phyloP scores from a whole-genome alignment of 30 jellyfish, hydroid and myxozoan species.

The Aurelia coerulea region DNA sequence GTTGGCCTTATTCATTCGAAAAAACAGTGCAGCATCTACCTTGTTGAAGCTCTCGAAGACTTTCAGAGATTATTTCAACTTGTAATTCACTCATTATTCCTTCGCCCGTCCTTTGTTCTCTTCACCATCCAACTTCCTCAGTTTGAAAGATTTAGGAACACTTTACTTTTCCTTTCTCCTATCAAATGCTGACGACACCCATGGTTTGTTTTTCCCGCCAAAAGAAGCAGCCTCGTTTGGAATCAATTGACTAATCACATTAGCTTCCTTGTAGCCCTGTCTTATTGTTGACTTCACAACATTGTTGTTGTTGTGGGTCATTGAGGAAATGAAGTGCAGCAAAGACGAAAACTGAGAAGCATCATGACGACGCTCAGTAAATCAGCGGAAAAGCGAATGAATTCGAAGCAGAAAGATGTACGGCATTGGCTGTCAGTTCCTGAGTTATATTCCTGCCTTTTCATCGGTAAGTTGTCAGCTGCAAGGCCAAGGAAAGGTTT shows the following conservation, averaged over 20 bases:
- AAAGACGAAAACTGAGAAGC: no score
- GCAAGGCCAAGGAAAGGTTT: neutral
- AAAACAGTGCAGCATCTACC: constrained; percentile 7
- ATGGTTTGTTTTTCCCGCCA: constrained; percentile 11
- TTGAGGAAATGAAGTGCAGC: no score
- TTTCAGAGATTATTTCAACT: constrained; percentile 52
- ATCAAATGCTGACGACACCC: neutral
- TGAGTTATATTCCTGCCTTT: constrained; percentile 43
- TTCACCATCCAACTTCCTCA: no score
- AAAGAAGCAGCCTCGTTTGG: constrained; percentile 16
- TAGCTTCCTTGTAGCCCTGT: neutral
- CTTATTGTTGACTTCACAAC: neutral
- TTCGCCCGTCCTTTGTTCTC: neutral
- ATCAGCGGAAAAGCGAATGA: neutral
- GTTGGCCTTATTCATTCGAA: no score
- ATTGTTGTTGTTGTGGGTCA: neutral
- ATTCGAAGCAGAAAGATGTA: neutral
- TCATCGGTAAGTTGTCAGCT: constrained; percentile 7
- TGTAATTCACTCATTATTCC: constrained; percentile 24
- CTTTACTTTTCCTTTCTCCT: no score
- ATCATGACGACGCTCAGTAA: neutral
- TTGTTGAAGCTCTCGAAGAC: constrained; percentile 72
- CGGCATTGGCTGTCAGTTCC: constrained; percentile 14
- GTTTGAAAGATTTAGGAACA: no score
- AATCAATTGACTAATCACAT: neutral